Conservation (phyloP, 2,888 invertebrate species). For the Calameuta pallipes region DNA sequence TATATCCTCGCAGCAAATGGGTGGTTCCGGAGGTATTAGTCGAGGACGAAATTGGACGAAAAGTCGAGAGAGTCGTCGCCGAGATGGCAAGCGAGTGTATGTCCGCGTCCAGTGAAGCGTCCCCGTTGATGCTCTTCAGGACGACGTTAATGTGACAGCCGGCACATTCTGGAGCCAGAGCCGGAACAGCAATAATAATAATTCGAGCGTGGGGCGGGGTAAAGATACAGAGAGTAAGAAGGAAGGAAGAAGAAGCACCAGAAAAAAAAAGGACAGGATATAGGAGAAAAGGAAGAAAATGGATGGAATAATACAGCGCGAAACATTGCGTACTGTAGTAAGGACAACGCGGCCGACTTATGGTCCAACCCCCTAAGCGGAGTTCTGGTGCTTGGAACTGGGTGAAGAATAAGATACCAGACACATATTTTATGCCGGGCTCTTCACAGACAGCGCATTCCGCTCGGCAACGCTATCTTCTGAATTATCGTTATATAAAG, state of each 20-base stretch:
- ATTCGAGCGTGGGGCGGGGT: conserved; percentile 27
- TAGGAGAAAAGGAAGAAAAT: conserved; percentile 16
- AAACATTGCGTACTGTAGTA: not conserved
- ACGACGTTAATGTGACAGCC: conserved; percentile 60
- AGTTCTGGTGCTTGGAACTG: conserved; percentile 41
- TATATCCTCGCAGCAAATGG: not conserved
- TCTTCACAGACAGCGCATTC: conserved; percentile 39
- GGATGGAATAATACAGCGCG: not conserved
- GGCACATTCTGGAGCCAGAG: conserved; percentile 53
- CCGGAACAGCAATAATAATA: conserved; percentile 51
- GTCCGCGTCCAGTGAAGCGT: conserved; percentile 42
- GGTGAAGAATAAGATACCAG: conserved; percentile 65
- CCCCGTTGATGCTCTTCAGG: conserved; percentile 47
- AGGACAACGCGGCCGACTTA: not conserved
- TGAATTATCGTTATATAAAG: conserved; percentile 63
- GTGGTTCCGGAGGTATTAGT: not conserved
- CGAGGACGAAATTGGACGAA: conserved; percentile 37
- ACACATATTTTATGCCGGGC: conserved; percentile 59
- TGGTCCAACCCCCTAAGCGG: not conserved
- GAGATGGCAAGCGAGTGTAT: conserved; percentile 30
- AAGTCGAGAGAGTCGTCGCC: conserved; percentile 34
- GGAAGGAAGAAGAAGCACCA: conserved; percentile 22
- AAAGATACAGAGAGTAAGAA: conserved; percentile 4
- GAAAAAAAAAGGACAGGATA: conserved; percentile 19
- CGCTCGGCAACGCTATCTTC: conserved; percentile 49